These are phyloP conservation scores for Anguilla anguilla DNA, from an alignment of 2,797 vertebrate species.

Conservation along the genomic window DNA sequence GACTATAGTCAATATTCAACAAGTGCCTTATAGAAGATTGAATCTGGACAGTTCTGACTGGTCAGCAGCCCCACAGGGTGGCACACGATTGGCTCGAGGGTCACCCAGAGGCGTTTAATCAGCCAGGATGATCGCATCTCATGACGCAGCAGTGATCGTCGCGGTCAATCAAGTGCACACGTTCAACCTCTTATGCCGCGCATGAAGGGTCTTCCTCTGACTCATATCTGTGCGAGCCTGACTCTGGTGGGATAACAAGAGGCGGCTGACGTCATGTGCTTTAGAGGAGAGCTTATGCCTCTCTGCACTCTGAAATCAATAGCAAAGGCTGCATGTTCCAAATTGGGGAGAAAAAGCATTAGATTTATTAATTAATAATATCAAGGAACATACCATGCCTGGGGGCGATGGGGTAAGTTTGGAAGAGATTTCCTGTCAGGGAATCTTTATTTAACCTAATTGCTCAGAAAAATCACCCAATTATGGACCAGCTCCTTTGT, in stretches of 20 bases:
- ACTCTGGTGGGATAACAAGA: too few species aligned
- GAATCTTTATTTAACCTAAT: too few species aligned
- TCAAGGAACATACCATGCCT: not conserved
- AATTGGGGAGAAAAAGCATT: too few species aligned
- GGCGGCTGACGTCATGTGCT: not conserved
- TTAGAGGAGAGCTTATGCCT: not conserved
- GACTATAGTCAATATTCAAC: not conserved
- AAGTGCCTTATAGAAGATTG: not conserved
- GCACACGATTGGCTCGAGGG: not conserved
- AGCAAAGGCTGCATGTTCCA: not conserved
- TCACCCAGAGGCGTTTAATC: not conserved
- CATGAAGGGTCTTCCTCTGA: not conserved
- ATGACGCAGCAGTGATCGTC: not conserved
- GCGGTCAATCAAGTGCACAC: not conserved
- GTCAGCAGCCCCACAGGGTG: not conserved
- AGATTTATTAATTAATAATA: too few species aligned
- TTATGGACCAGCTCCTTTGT: not conserved
- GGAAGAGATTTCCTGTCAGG: too few species aligned
- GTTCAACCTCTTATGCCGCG: not conserved
- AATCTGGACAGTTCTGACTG: not conserved
- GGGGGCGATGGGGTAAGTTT: too few species aligned
- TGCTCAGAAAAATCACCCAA: too few species aligned
- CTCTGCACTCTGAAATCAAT: not conserved
- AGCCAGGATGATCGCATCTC: not conserved
- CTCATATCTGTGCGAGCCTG: not conserved